These are phyloP conservation scores for Hippolais icterina DNA, from an alignment of 2,113 vertebrate species.

Conservation along the genomic window DNA sequence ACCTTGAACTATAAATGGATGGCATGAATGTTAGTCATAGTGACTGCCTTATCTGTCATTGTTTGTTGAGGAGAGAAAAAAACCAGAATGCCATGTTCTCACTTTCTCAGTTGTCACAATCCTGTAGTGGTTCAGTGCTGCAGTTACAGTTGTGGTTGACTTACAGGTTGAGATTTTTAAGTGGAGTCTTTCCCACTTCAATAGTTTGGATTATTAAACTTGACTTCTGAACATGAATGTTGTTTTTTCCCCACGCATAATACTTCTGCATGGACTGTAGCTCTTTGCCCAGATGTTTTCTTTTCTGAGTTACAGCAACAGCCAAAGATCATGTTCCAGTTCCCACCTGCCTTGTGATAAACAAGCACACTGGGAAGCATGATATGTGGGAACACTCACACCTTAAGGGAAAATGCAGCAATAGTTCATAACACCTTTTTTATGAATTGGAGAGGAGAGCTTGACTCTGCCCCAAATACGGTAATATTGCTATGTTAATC, in stretches of 20 bases:
- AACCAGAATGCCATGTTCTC: background rate
- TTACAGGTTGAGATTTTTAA: background rate
- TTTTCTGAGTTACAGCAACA: background rate
- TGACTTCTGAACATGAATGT: background rate
- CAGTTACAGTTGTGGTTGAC: background rate
- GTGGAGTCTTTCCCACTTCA: background rate
- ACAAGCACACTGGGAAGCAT: background rate
- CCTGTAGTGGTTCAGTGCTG: background rate
- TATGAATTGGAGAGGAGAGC: background rate
- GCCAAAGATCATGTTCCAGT: background rate
- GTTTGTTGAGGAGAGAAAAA: background rate
- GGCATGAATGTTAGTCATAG: background rate
- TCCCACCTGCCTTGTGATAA: background rate
- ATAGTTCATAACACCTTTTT: background rate
- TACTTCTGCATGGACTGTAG: background rate
- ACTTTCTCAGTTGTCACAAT: background rate
- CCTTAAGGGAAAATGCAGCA: background rate
- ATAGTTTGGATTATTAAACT: background rate
- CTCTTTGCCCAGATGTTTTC: background rate
- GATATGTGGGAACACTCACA: background rate
- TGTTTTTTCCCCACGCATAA: background rate
- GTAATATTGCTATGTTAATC: background rate
- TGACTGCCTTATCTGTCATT: background rate
- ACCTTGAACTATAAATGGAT: background rate
- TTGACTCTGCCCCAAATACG: background rate